Evolutionary conservation across 2,888 invertebrate species (phyloP).

Genomic region (Ophion slaviceki): DNA sequence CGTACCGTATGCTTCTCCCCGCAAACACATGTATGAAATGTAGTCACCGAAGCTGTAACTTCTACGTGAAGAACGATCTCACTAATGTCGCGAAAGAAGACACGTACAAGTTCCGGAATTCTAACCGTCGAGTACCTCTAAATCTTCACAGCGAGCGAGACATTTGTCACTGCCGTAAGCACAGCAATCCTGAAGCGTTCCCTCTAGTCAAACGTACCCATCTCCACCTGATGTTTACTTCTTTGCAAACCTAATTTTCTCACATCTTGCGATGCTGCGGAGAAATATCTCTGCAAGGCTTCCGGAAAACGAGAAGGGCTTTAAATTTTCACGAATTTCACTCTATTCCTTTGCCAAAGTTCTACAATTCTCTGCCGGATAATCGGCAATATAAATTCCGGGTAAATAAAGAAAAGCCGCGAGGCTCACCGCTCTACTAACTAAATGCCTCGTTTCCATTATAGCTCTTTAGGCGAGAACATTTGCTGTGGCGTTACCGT

Average conservation of each 20-base stretch:
- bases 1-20: constrained; percentile 59
- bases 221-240: constrained; percentile 79
- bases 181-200: constrained; percentile 69
- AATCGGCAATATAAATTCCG: neutral
- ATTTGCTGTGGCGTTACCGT: neutral
- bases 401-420: neutral
- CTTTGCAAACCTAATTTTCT: constrained; percentile 82
- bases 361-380: neutral
- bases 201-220: constrained; percentile 80
- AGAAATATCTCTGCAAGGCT: constrained; percentile 71
- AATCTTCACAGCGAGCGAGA: constrained; percentile 60
- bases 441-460: neutral
- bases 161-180: constrained; percentile 78
- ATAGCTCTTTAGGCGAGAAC: neutral
- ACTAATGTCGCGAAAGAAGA: neutral
- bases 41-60: constrained; percentile 8
- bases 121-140: constrained; percentile 48
- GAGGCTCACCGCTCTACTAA: neutral
- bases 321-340: neutral
- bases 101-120: neutral
- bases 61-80: constrained; percentile 46
- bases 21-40: constrained; percentile 24
- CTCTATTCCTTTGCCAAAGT: neutral
- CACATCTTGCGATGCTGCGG: constrained; percentile 70
- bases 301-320: constrained; percentile 4